Evolutionary conservation across 2,113 vertebrate species (phyloP), one percentile per base, ranked within the genome.

Genomic region (Cepphus grylle): DNA sequence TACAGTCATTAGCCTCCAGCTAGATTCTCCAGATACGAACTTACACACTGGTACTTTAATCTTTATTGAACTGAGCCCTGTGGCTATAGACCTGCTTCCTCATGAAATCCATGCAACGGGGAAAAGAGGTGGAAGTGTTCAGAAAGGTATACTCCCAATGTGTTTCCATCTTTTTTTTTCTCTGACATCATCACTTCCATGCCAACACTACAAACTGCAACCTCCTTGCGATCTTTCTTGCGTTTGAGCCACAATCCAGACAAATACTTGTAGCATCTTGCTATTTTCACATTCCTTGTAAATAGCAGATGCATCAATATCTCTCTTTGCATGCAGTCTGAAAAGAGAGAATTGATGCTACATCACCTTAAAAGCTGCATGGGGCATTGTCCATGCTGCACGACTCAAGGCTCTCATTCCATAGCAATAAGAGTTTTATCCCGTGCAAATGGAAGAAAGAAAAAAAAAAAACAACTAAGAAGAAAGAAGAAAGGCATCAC

Each of bases 281-380:
- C 94, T 93, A 85, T 66, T 92, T 89, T 55, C 87, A 40, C 5
- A 12, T 15, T 20, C 74, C 29, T 61, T 16, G 30, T 9, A 61
- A 86, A 82, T 89, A 90, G 93, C 96, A 88, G 61, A 34, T 61
- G 45, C 96, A 96, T 52, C 86, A 19, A 34, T 2, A 0, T 15
- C 76, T 80, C 85, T 73, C 67, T 83, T 12, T 30, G 45, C 81
- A 45, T 71, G 87, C 55, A 7, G 1, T 36, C 59, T 52, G 55
- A 47, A 76, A 88, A 84, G 91, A 78, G 90, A 92, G 47, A 71
- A 93, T 62, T 69, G 81, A 81, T 96, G 85, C 85, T 71, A 36
- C 53, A 23, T 23, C 71, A n/a, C 52, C 30, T 81, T 22, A 47
- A 62, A 78, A 84, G 42, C 49, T 76, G 52, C 58, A 22, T 4